Conservation (phyloP, 1,140 invertebrate genomes). For the Zaprionus capensis region DNA sequence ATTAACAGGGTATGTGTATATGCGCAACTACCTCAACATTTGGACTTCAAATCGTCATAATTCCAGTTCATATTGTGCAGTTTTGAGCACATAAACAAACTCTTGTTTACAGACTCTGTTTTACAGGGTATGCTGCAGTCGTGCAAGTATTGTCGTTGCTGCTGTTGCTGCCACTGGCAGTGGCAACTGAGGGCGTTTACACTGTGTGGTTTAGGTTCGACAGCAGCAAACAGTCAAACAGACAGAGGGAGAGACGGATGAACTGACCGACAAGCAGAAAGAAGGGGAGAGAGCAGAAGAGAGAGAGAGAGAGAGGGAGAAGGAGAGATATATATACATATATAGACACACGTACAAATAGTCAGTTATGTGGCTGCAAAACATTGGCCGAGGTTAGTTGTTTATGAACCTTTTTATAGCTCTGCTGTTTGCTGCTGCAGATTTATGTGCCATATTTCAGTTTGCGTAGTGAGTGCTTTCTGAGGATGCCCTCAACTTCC, state of each 20-base stretch:
- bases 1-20: no score
- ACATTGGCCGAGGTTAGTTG: conserved; percentile 76
- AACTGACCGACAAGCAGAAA: conserved; percentile 6
- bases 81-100: not conserved
- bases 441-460: conserved; percentile 73
- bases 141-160: not conserved
- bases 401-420: conserved; percentile 79
- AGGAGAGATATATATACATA: not conserved
- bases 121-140: conserved; percentile 7
- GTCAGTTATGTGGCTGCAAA: conserved; percentile 38
- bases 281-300: not conserved
- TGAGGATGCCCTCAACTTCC: not conserved
- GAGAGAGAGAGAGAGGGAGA: not conserved
- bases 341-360: not conserved
- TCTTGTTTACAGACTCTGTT: not conserved
- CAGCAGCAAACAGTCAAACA: conserved; percentile 12
- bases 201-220: conserved; percentile 34
- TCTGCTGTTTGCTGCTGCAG: conserved; percentile 58
- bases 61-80: not conserved
- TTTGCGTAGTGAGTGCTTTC: conserved; percentile 25
- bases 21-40: no score
- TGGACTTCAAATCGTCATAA: accelerated
- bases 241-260: not conserved
- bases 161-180: conserved; percentile 25
- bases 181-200: conserved; percentile 60